Evolutionary conservation across 2,888 invertebrate species (phyloP).

Genomic region (Gisinianus flammeolus): DNA sequence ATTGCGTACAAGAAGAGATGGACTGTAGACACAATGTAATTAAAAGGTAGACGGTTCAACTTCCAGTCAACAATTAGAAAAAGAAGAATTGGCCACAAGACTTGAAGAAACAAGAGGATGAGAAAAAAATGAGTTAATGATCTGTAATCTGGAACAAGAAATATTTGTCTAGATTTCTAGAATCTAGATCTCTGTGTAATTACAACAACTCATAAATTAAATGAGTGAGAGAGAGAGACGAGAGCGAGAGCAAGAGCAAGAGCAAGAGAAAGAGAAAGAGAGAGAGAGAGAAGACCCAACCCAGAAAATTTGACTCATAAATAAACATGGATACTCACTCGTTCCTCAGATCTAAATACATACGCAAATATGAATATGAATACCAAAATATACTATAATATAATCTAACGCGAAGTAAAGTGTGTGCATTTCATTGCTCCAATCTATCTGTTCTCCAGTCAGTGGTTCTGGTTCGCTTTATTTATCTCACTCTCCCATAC

Average conservation of each 20-base stretch:
- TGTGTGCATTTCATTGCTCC: not conserved
- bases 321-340: not conserved
- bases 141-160: not conserved
- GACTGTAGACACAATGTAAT: not conserved
- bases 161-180: not conserved
- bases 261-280: not conserved
- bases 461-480: too few relatives aligned
- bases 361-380: not conserved
- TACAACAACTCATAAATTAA: constrained; percentile 9
- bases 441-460: too few relatives aligned
- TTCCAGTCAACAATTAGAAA: too few relatives aligned
- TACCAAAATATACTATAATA: not conserved
- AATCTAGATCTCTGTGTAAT: not conserved
- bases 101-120: not conserved
- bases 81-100: too few relatives aligned
- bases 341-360: not conserved
- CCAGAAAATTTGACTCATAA: not conserved
- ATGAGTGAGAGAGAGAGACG: not conserved
- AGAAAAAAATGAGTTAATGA: not conserved
- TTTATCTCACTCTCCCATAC: not conserved
- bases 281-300: not conserved
- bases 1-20: not conserved
- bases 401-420: not conserved
- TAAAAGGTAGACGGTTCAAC: too few relatives aligned
- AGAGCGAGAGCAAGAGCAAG: too few relatives aligned